Base-by-base conservation (phyloP, 2,888 invertebrate species). In the Drosophila longiperda region DNA sequence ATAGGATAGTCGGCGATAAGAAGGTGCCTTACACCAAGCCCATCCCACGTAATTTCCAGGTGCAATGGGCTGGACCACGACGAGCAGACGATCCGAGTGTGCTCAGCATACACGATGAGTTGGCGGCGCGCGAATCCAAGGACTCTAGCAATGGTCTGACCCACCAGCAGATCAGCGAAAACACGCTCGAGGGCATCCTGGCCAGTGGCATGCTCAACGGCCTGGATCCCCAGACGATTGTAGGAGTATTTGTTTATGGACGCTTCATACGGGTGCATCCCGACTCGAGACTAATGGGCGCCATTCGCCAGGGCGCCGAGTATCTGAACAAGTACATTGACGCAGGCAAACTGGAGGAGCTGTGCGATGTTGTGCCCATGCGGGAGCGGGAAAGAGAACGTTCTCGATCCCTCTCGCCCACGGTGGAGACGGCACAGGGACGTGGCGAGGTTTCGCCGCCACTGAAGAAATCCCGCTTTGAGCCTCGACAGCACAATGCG, bases 11-110 rank as follows among this genome's bases (percentile, higher is more conserved):
- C 67, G 96, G 96, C 83, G 94, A 96, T 45, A 97, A 97, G 91
- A 97, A 97, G 92, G 97, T 98, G 63, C 98, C 99, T 9, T 99
- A 98, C 91, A 97, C 98, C 85, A 98, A 99, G 93, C 99, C 99
- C 20, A 98, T 99, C 92, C 99, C 99, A 3, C 96, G 97, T 87
- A 97, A 98, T 91, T 99, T 99, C 94, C 98, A 99, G 94, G 97
- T 97, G n/a, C 98, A 98, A 82, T 99, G 99, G 99, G 97, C 97
- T 89, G 97, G 97, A 91, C 96, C 96, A 62, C 94, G 95, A 55
- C 93, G 94, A 40, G 94, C 94, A 71, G 95, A 95, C 68, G 94
- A 94, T 78, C 94, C 94, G 52, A 84, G 82, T 42, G 88, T 87
- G 48, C 82, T 84, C 1, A 82, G 75, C 67, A 88, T 84, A 32